phyloP scores from a whole-genome alignment of 1,140 invertebrate species.

The Heliconius eleuchia region DNA sequence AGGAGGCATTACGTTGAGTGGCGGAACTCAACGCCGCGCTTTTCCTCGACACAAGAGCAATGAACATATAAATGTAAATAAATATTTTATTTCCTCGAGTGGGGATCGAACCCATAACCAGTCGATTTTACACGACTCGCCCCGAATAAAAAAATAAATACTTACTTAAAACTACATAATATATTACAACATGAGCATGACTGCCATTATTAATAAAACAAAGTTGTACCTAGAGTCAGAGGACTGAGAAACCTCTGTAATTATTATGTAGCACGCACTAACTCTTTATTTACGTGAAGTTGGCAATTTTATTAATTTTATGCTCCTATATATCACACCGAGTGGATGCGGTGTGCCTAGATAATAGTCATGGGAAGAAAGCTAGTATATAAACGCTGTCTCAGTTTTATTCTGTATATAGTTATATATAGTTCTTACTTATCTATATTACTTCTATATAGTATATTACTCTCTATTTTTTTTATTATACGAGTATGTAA shows the following conservation, averaged over 20 bases:
- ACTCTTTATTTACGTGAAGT: constrained; percentile 38
- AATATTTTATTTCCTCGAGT: too few species aligned
- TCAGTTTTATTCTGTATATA: not conserved
- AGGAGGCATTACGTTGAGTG: too few species aligned
- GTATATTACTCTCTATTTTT: too few species aligned
- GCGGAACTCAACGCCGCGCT: too few species aligned
- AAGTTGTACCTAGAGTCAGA: not conserved
- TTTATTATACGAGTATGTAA: too few species aligned
- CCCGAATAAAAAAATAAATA: not conserved
- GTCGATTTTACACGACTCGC: too few species aligned
- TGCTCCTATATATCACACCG: constrained; percentile 31
- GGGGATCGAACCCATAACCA: too few species aligned
- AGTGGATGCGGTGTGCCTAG: constrained; percentile 38
- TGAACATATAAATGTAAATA: too few species aligned
- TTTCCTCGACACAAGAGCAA: too few species aligned
- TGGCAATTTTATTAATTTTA: constrained; percentile 42
- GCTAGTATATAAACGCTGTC: not conserved
- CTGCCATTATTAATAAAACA: not conserved
- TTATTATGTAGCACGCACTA: constrained; percentile 45
- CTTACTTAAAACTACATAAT: not conserved
- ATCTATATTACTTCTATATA: not conserved
- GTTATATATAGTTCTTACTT: not conserved
- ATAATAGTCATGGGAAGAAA: constrained; percentile 32
- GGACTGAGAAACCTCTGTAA: constrained; percentile 21
- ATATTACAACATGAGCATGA: not conserved